Evolutionary conservation across 2,888 invertebrate genomes (phyloP), one percentile per base, ranked within the genome.

Genomic region (Apocheima hispidaria): DNA sequence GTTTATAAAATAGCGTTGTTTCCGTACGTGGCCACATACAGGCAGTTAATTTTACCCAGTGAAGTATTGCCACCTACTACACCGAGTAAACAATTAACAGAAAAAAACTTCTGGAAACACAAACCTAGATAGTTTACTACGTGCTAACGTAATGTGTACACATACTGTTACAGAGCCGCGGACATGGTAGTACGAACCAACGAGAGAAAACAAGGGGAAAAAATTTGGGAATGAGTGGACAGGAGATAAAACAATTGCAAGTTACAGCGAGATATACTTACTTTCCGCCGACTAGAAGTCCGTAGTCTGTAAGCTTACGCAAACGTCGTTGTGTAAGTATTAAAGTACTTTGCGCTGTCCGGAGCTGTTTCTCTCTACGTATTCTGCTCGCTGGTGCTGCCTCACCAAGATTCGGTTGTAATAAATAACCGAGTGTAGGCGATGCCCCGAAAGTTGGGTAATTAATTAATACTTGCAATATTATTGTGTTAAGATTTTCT

Each of bases 21-120:
- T 59, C 65, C 62, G 61, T 61, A 61, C 62, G 60, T 55, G 60
- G 60, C 66, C 70, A 50, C 68, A 66, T 69, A 59, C 60, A 64
- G 59, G 58, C 67, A 65, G 69, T 70, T 72, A 66, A 70, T 72
- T 69, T 66, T 53, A 59, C 51, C 65, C 41, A 33, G 10, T 12
- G 46, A 59, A 68, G 43, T 60, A 54, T 50, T 54, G 41, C 59
- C 36, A 30, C n/a, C 30, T 5, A 30, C 30, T 20, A 33, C 3
- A 16, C 12, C 3, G 46, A 46, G 18, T 33, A 33, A n/a, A 20
- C 3, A 18, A 30, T 46, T 12, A 9, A 20, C 30, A 46, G 30
- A 46, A 1, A 26, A 44, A 4, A 26, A 16, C 7, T 40, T 4
- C 0, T 5, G 1, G 12, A 4, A 21, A 5, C 38, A 18, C 18